Base-by-base conservation (phyloP, 2,888 invertebrate species). In the Tetragnatha montana region DNA sequence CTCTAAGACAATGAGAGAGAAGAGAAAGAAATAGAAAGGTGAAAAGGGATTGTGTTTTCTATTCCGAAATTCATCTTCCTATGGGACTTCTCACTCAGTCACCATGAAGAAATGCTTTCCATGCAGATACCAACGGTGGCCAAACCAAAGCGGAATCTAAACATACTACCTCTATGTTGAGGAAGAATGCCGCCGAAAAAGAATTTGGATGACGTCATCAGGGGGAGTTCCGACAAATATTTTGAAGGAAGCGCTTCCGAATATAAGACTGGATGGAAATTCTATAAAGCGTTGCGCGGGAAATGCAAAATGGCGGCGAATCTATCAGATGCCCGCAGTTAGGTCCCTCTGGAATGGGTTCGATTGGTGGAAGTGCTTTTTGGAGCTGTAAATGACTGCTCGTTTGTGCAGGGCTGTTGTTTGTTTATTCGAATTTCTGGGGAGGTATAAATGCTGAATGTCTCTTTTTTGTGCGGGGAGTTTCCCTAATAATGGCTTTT, bases 201-300 rank as follows among this genome's bases (percentile, higher is more conserved):
- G 86, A 79, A 86, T 86, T 86, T 74, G 22, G 21, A 70, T 80
- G 80, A 86, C 86, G 86, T 86, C 86, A 86, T 83, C 68, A 47
- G 68, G 60, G 83, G 79, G 69, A 74, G 80, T 69, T 86, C 71
- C 49, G 74, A 73, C 86, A 60, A 80, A 86, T 86, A 86, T 86
- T 86, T 86, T 80, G 69, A 86, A 74, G 80, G 78, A 78, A 8
- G 51, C 68, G 35, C 50, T 80, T 71, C 79, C 12, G 21, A 21
- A 80, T 73, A 81, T 86, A 79, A 80, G 80, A 51, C 73, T 80
- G 50, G 49, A 86, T 79, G 71, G 74, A 78, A 80, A 73, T 80
- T 86, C 80, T 80, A 50, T 81, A 73, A 80, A 49, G 73, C 68
- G 22, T 75, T 75, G 19, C 69, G 21, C 51, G 10, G 51, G 51